These are phyloP conservation scores for Antheraea mylitta DNA, from an alignment of 1,140 invertebrate genomes.

Conservation along the genomic window DNA sequence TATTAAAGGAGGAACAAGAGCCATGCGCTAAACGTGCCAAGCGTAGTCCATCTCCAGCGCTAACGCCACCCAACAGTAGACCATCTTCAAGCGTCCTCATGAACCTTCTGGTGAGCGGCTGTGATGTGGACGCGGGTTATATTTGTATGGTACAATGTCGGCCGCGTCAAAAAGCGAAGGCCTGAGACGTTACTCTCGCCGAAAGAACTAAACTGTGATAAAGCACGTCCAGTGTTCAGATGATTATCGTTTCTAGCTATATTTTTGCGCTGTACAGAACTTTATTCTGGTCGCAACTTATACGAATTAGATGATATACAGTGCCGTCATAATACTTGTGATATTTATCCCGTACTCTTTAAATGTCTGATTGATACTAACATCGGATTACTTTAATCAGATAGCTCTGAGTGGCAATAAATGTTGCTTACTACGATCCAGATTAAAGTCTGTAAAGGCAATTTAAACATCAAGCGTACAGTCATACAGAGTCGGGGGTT, in stretches of 20 bases:
- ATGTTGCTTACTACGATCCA: constrained; percentile 22
- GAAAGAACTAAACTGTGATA: constrained; percentile 69
- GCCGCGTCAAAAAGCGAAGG: constrained; percentile 72
- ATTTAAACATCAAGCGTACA: constrained; percentile 28
- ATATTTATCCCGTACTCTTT: constrained; percentile 49
- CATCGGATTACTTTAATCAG: constrained; percentile 27
- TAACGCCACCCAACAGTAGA: constrained; percentile 50
- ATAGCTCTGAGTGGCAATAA: constrained; percentile 46
- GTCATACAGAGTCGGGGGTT: constrained; percentile 30
- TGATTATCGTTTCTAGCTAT: constrained; percentile 36
- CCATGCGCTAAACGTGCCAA: constrained; percentile 60
- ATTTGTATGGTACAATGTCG: constrained; percentile 87
- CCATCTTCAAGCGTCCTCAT: constrained; percentile 89
- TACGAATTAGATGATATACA: constrained; percentile 46
- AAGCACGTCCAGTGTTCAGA: constrained; percentile 69
- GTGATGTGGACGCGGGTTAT: constrained; percentile 94
- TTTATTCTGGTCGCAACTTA: constrained; percentile 40
- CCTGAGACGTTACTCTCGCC: constrained; percentile 40
- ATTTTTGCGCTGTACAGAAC: constrained; percentile 34
- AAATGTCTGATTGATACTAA: constrained; percentile 33
- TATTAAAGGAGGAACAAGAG: constrained; percentile 65
- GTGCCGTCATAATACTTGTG: constrained; percentile 65
- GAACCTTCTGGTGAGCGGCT: constrained; percentile 94
- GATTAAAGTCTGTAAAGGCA: constrained; percentile 40
- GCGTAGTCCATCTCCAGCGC: constrained; percentile 62